Evolutionary conservation across 2,888 invertebrate genomes (phyloP), one percentile per base, ranked within the genome.

Genomic region (Gnatocerus cornutus): DNA sequence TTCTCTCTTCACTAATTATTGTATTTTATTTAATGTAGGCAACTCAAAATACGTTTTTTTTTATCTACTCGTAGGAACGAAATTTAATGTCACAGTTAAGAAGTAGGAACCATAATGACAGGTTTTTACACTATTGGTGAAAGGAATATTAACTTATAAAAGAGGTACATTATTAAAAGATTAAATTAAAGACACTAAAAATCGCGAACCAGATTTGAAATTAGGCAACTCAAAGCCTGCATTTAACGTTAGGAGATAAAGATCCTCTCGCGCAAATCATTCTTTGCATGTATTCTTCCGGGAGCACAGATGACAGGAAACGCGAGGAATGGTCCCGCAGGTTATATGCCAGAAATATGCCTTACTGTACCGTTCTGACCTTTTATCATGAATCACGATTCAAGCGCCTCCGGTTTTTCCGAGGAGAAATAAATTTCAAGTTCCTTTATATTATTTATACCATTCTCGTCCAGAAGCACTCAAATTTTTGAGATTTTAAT

Each of bases 221-320:
- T 21, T 3, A 21, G 21, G 21, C 4, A 21, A 21, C 21, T 21
- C 21, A 21, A 21, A 4, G 4, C 4, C 21, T 21, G 21, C 21
- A 21, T 4, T 21, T 3, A 21, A 21, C 1, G 21, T 21, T 4
- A n/a, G n/a, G n/a, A 21, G 21, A 21, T 21, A 21, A 21, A 45
- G 33, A 56, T 16, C 16, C 48, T 56, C 16, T 3, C 50, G 64
- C 13, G 46, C 39, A 21, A 58, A 58, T 39, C 21, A 56, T 58
- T 66, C 66, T 66, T 66, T 58, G 58, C 58, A 66, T 66, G 66
- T 48, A 67, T 59, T 50, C 67, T 59, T 46, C 9, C n/a, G 59
- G 59, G 59, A 59, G n/a, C 21, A 29, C 7, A 27, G 50, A 56
- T 67, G 59, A 67, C 52, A 59, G 50, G 16, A 12, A 14, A 48